phyloP scores from a whole-genome alignment of 2,113 vertebrate genomes.

The Pseudolaguvia tuberculata region DNA sequence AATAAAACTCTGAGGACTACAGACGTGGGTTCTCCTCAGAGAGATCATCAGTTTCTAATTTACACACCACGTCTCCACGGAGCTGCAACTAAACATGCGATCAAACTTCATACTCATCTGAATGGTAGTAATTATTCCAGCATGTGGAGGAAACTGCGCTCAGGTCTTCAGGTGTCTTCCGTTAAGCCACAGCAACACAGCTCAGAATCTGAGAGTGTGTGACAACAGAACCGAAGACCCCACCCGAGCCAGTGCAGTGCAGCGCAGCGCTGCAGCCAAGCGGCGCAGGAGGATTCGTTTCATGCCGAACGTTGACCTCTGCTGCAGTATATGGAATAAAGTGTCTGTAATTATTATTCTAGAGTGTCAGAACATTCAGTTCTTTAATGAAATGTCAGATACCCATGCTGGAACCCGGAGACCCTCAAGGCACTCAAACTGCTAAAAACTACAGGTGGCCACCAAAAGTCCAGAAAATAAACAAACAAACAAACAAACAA shows the following conservation, averaged over 20 bases:
- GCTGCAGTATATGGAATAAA: conserved; percentile 14
- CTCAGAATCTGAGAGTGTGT: background rate
- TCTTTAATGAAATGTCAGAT: conserved; percentile 37
- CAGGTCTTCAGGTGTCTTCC: conserved; percentile 25
- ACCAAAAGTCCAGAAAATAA: too few relatives aligned
- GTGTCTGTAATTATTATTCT: conserved; percentile 23
- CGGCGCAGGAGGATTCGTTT: background rate
- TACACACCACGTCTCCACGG: conserved; percentile 43
- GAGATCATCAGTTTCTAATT: conserved; percentile 46
- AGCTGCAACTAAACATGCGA: conserved; percentile 49
- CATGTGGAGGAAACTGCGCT: conserved; percentile 31
- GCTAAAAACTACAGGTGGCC: too few relatives aligned
- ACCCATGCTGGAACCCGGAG: too few relatives aligned
- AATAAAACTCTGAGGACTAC: too few relatives aligned
- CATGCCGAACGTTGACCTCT: conserved; percentile 18
- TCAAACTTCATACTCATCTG: conserved; percentile 40
- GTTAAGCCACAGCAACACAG: conserved; percentile 35
- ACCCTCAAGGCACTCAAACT: too few relatives aligned
- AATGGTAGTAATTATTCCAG: conserved; percentile 48
- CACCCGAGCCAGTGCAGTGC: background rate
- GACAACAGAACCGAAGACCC: background rate
- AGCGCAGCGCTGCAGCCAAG: background rate
- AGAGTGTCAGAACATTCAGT: conserved; percentile 12
- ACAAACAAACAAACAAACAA: too few relatives aligned
- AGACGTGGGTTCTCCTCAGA: too few relatives aligned